Evolutionary conservation across 2,797 vertebrate species (phyloP), one percentile per base, ranked within the genome.

Genomic region (Rhynchotus rufescens): DNA sequence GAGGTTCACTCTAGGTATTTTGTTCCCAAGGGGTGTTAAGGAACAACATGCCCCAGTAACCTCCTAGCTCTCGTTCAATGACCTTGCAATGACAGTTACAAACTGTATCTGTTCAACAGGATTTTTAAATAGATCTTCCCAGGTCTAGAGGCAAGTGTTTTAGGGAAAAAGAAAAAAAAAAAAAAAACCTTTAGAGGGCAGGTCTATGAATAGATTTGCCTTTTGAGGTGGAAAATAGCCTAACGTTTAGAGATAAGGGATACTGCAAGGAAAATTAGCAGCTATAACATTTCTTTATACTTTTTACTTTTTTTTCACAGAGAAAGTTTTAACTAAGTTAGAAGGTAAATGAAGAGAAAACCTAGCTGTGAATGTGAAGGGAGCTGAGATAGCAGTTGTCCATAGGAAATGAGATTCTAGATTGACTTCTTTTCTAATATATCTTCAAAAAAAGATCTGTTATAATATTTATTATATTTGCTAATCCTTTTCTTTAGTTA

Each of bases 1-100:
- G 86, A 83, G 66, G 38, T 60, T 95, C 82, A 64, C 56, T 80
- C 69, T 62, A 87, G 71, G 80, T 71, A 85, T 85, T 89, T 83
- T 93, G 60, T 73, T 94, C 80, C 74, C 76, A 57, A 80, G 73
- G 93, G 84, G 84, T 94, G 94, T 85, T 89, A 90, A 89, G 60
- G 94, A 95, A 95, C 94, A 94, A 85, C 80, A 73, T 78, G 94
- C 82, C 90, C 92, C 67, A 77, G 86, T 96, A 95, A 93, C 94
- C 69, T 87, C 77, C 60, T 7, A 45, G 76, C 59, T 92, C 66
- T 90, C 84, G 89, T 86, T 66, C 84, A 80, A 1, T 94, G 92
- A 94, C 89, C 92, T 95, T 80, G n/a, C n/a, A n/a, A n/a, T n/a
- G n/a, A n/a, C n/a, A 85, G 77, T 89, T 85, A 66, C 23, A 17